phyloP scores from a whole-genome alignment of 2,113 vertebrate genomes.

The Aspiorhynchus laticeps region DNA sequence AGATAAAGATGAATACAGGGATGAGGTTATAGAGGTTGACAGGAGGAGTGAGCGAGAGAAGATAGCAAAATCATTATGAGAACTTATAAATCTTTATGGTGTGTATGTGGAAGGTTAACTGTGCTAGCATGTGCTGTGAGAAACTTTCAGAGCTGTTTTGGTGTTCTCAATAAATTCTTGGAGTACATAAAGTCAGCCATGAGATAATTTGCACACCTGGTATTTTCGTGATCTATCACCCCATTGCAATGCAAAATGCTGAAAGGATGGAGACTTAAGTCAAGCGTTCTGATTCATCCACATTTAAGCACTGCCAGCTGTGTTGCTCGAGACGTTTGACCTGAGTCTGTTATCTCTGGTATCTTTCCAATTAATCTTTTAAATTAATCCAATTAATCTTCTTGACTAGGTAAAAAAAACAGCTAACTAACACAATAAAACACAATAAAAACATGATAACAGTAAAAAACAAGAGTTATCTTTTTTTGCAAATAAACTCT shows the following conservation, averaged over 20 bases:
- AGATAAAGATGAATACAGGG: conserved; percentile 4
- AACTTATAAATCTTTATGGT: background rate
- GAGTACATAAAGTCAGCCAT: background rate
- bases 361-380: too few species aligned
- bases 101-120: conserved; percentile 12
- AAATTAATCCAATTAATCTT: too few species aligned
- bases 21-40: conserved; percentile 23
- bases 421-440: too few species aligned
- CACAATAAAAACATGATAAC: too few species aligned
- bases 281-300: background rate
- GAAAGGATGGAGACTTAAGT: background rate
- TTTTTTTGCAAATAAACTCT: too few species aligned
- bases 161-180: background rate
- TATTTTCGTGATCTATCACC: background rate
- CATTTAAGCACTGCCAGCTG: conserved; percentile 25
- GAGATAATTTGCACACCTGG: conserved; percentile 3
- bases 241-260: background rate
- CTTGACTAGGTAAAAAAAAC: too few species aligned
- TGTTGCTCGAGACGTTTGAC: background rate
- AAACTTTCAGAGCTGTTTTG: conserved; percentile 7
- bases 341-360: background rate
- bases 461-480: too few species aligned
- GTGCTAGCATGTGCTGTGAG: background rate
- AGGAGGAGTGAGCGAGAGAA: conserved; percentile 25
- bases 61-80: background rate